These are phyloP conservation scores for Eumaeus atala DNA, from an alignment of 1,140 invertebrate species.

Conservation along the genomic window DNA sequence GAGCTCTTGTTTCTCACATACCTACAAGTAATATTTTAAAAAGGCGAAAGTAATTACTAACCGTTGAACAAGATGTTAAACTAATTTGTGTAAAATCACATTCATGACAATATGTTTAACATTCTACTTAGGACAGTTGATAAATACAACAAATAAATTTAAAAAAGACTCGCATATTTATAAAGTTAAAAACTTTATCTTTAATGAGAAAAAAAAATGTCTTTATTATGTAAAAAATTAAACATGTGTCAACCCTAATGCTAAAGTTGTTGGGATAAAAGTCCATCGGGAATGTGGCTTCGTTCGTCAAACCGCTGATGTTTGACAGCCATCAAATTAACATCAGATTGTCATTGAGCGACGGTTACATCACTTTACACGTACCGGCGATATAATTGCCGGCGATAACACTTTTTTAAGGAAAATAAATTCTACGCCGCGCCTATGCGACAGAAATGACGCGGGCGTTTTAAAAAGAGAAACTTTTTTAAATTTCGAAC, in stretches of 20 bases:
- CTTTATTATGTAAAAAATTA: background rate
- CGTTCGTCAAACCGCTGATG: conserved; percentile 19
- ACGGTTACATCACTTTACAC: conserved; percentile 45
- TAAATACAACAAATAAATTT: too few species aligned
- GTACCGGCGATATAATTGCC: conserved; percentile 34
- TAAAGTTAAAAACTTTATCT: too few species aligned
- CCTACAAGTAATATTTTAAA: too few species aligned
- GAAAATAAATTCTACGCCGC: conserved; percentile 46
- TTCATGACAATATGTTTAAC: too few species aligned
- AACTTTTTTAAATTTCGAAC: background rate
- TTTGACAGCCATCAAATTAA: conserved; percentile 57
- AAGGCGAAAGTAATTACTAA: too few species aligned
- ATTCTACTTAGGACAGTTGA: too few species aligned
- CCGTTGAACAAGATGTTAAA: too few species aligned
- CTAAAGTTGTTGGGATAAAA: conserved; percentile 1
- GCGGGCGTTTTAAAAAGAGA: too few species aligned
- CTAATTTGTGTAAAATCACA: too few species aligned
- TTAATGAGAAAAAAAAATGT: background rate
- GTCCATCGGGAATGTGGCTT: conserved; percentile 15
- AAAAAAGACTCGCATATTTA: too few species aligned
- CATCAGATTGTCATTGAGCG: conserved; percentile 43
- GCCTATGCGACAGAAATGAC: conserved; percentile 11
- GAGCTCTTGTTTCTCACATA: too few species aligned
- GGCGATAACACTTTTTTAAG: conserved; percentile 43
- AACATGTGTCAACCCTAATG: background rate